Base-by-base conservation (phyloP, 1,140 invertebrate species). In the Telenomus remus region DNA sequence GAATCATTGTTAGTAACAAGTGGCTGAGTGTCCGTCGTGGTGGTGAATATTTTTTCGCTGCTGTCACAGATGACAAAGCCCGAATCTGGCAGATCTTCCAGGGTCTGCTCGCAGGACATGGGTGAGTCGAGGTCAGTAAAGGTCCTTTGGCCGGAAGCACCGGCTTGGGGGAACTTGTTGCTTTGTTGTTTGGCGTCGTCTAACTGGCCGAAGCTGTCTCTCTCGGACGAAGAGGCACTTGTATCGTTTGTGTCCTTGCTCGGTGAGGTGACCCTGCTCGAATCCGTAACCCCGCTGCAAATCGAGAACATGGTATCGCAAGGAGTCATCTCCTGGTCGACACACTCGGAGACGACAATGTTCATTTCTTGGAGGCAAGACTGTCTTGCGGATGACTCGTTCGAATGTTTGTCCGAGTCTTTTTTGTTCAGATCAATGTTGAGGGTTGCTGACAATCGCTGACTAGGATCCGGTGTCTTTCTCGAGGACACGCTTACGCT, bases 41-140 rank as follows among this genome's bases (percentile, higher is more conserved):
- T 53, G 1, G 79, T 84, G 13, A 86, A 85, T 71, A 86, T 83
- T 54, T 85, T 86, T 12, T 86, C 83, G 0, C 84, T 85, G 14
- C 76, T 82, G 16, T 87, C 84, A 16, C 84, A 87, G 7, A 86
- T 85, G 1, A 86, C 82, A 33, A 87, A 86, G 13, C 83, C 85
- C 11, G 87, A 86, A 44, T 87, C 84, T 0, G 82, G 82, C 5
- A 86, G 13, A 43, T 85, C 82, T 48, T 86, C 84, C 12, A 85
- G 78, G 0, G 81, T 86, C 16, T 86, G 85, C 15, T 87, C 85
- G 47, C 80, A 88, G 2, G 85, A 85, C 87, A 87, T 88, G 4
- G 84, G 82, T 0, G 87, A 87, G 59, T 88, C 86, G 0, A 86
- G 71, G 63, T 88, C 86, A 1, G 84, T 85, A 1, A 79, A 57